phyloP scores from a whole-genome alignment of 2,888 invertebrate species.

The Lagria hirta region DNA sequence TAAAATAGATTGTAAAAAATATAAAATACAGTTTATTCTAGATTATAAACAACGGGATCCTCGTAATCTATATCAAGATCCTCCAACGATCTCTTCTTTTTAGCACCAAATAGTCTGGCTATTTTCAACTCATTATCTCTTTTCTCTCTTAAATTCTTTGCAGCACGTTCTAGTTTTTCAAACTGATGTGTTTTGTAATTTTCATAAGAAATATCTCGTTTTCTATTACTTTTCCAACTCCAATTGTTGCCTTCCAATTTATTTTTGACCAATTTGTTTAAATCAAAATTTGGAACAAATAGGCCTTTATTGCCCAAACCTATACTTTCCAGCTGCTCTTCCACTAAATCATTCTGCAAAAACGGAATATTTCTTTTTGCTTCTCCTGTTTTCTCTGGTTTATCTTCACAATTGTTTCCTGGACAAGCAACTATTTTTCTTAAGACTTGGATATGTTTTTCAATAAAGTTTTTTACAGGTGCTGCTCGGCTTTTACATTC shows the following conservation, averaged over 20 bases:
- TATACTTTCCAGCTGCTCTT: constrained; percentile 39
- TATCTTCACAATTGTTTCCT: constrained; percentile 9
- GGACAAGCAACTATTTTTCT: constrained; percentile 26
- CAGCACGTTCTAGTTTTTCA: constrained; percentile 42
- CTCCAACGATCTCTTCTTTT: constrained; percentile 18
- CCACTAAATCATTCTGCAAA: constrained; percentile 27
- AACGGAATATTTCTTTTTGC: constrained; percentile 7
- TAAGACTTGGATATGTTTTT: constrained; percentile 44
- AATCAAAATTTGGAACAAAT: constrained; percentile 37
- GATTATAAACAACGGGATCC: constrained; percentile 44
- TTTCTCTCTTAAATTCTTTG: constrained; percentile 38
- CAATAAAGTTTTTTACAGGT: constrained; percentile 48
- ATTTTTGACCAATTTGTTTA: constrained; percentile 33
- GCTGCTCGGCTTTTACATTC: constrained; percentile 45
- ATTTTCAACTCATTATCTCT: constrained; percentile 41
- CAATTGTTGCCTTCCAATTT: constrained; percentile 15
- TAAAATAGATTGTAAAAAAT: too few relatives aligned
- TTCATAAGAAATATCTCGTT: constrained; percentile 2
- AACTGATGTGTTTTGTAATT: constrained; percentile 36
- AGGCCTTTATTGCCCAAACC: constrained; percentile 37
- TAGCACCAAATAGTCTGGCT: constrained; percentile 40
- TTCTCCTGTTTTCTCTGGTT: constrained; percentile 6
- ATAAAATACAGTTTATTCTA: constrained; percentile 35
- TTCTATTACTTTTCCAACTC: constrained; percentile 14
- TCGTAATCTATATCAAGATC: constrained; percentile 40